Evolutionary conservation across 2,888 invertebrate species (phyloP), one percentile per base, ranked within the genome.

Genomic region (Leptopilina myrica): DNA sequence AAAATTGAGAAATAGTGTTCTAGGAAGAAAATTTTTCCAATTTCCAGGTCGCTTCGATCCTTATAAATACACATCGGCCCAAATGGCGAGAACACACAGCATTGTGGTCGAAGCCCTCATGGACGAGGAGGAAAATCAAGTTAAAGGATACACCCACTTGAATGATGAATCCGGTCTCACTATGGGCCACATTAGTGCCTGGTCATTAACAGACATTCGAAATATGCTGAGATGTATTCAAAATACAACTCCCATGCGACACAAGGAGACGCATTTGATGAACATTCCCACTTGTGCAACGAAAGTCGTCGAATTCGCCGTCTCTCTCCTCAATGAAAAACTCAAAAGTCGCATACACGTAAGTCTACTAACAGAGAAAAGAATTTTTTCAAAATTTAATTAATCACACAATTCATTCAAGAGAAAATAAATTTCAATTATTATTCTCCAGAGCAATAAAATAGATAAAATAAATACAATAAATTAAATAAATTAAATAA

Each of bases 221-320:
- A 94, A 95, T 88, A 95, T 97, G 92, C 92, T 96, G 56, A 95
- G 95, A 87, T 96, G 96, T 89, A 95, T 96, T 88, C 96, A 96
- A 93, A 96, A 96, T 90, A 96, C 97, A 1, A 96, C 97, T 20
- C 98, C 98, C 2, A 97, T 98, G 96, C 93, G 98, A 33, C 97
- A 97, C 92, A 98, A 98, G 91, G 94, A 96, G 85, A 96, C 97
- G 0, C 97, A 98, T 89, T 96, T 97, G 88, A 93, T 98, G 80
- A 97, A 97, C 90, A 95, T 98, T 81, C 97, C 97, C 1, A 93
- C 95, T 69, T 96, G 95, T 87, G 96, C 97, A 14, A 95, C 95
- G 12, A 95, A 96, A 89, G 93, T 97, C 85, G 95, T 97, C 86
- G 97, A 97, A 90, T 95, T 97, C 88, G 96, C 95, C 8, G 94